Evolutionary conservation across 2,888 invertebrate genomes (phyloP).

Genomic region (Macrophya alboannulata): DNA sequence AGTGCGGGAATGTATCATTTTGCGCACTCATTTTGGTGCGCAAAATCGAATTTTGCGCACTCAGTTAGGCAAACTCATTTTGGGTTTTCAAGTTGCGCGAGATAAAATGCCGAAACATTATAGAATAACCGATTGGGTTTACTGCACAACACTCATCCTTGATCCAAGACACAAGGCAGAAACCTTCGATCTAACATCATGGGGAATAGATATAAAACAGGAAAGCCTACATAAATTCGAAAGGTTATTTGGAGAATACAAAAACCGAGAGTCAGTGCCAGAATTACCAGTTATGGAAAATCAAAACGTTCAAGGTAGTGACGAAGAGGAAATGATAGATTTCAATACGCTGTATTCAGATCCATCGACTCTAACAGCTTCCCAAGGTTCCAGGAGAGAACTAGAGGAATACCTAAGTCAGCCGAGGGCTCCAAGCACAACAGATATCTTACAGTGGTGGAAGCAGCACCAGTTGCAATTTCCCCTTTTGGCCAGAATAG

Average conservation of each 20-base stretch:
- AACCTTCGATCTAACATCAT: constrained; percentile 63
- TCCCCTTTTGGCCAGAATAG: constrained; percentile 50
- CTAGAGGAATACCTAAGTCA: constrained; percentile 45
- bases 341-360: constrained; percentile 39
- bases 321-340: constrained; percentile 46
- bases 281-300: neutral
- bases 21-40: too few relatives aligned
- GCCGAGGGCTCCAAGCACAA: constrained; percentile 18
- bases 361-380: constrained; percentile 13
- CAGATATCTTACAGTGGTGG: constrained; percentile 52
- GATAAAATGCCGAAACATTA: constrained; percentile 68
- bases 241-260: neutral
- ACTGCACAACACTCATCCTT: constrained; percentile 64
- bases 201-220: constrained; percentile 41
- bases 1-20: too few relatives aligned
- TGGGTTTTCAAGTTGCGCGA: constrained; percentile 62
- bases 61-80: too few relatives aligned
- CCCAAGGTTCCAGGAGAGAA: constrained; percentile 30
- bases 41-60: too few relatives aligned
- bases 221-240: constrained; percentile 16
- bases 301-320: constrained; percentile 14
- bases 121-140: constrained; percentile 66
- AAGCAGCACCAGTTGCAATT: constrained; percentile 25
- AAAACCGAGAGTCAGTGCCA: neutral
- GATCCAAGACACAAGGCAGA: constrained; percentile 66